These are phyloP conservation scores for Danionella dracula DNA, from an alignment of 2,797 vertebrate species.

Conservation along the genomic window DNA sequence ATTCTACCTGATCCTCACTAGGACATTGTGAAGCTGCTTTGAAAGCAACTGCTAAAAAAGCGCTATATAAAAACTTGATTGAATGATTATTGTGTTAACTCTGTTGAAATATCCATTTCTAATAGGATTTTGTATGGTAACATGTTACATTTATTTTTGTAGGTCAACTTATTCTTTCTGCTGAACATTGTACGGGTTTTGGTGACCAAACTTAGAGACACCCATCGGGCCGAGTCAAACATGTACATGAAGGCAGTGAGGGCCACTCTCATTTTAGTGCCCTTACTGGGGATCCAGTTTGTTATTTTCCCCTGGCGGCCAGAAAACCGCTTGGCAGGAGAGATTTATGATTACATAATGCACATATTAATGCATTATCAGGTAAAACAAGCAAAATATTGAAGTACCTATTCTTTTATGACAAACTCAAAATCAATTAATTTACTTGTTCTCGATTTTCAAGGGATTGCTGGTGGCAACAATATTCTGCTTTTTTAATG, in stretches of 20 bases:
- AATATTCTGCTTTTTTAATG: conserved; percentile 98
- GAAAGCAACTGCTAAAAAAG: no score
- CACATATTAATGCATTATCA: conserved; percentile 97
- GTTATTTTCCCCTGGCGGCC: conserved; percentile 95
- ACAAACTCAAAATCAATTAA: background rate
- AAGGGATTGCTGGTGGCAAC: conserved; percentile 93
- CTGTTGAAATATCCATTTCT: no score
- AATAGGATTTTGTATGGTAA: background rate
- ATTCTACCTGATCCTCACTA: no score
- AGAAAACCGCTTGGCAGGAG: conserved; percentile 85
- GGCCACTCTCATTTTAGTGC: conserved; percentile 92
- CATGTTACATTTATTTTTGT: background rate
- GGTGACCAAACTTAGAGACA: conserved; percentile 89
- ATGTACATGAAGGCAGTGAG: conserved; percentile 99
- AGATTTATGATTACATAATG: conserved; percentile 95
- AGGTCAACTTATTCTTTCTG: conserved; percentile 97
- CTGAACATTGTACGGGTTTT: conserved; percentile 93
- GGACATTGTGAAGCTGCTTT: no score
- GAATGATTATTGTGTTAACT: no score
- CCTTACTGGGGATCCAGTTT: conserved; percentile 93
- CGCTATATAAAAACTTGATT: no score
- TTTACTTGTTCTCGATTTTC: conserved; percentile 28
- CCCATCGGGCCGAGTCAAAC: conserved; percentile 85
- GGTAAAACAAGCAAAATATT: conserved; percentile 61
- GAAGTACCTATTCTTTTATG: background rate